phyloP scores from a whole-genome alignment of 2,113 vertebrate genomes.

The Benthochromis sp. region DNA sequence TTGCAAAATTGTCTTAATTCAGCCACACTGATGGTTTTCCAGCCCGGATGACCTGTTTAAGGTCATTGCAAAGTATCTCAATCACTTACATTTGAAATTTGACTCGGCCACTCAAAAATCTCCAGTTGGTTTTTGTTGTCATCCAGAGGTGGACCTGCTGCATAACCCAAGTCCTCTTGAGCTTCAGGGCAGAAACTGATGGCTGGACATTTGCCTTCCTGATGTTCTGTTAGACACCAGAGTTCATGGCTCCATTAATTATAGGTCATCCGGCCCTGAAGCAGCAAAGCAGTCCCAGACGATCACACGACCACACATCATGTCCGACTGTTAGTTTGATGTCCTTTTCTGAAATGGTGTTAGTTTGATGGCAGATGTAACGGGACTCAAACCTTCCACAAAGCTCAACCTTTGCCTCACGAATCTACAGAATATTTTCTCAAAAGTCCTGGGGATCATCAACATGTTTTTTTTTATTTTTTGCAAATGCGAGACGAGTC shows the following conservation, averaged over 20 bases:
- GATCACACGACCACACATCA: neutral
- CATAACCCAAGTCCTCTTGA: neutral
- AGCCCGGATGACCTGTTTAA: fast-evolving
- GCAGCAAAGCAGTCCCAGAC: neutral
- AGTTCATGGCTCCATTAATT: neutral
- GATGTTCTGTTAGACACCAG: neutral
- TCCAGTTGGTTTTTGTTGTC: neutral
- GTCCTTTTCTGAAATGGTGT: neutral
- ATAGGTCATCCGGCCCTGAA: neutral
- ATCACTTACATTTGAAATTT: neutral
- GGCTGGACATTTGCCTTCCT: neutral
- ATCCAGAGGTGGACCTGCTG: neutral
- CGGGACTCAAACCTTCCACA: neutral
- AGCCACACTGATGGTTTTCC: neutral
- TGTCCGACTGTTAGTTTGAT: neutral
- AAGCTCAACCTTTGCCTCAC: neutral
- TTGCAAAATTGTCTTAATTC: neutral
- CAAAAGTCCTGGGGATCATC: neutral
- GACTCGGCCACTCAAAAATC: neutral
- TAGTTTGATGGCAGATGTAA: neutral
- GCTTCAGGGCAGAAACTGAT: neutral
- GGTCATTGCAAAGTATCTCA: neutral
- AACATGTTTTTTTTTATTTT: fast-evolving
- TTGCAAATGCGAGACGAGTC: fast-evolving
- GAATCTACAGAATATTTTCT: neutral